Evolutionary conservation across 1,140 invertebrate genomes (phyloP), one percentile per base, ranked within the genome.

Genomic region (Schlechtendalia chinensis): DNA sequence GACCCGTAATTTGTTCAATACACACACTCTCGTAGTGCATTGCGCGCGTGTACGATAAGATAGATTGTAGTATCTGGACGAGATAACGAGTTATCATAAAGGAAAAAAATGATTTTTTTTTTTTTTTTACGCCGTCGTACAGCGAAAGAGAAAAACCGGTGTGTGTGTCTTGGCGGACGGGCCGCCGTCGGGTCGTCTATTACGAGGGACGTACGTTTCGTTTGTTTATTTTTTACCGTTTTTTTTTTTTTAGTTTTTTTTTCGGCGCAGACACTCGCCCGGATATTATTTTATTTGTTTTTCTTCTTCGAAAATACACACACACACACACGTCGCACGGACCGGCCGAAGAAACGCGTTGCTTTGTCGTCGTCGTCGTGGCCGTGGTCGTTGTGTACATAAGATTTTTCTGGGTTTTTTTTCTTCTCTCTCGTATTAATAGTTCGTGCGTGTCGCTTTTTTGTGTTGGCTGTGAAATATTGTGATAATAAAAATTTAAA

Each of bases 381-480:
- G n/a, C n/a, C n/a, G n/a, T n/a, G n/a, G n/a, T 22, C 32, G 12
- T 67, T n/a, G 63, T 65, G 65, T 67, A 67, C 32, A 65, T 22
- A 22, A 17, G 17, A 79, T 61, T n/a, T n/a, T n/a, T 47, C 56
- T 22, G 54, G 53, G 27, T 54, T 72, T 72, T 71, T 72, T 54
- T 56, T 56, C 12, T 29, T 72, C 17, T 72, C 54, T n/a, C n/a
- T n/a, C 17, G 29, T 59, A 22, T 58, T 50, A 50, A 22, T 75
- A 79, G 58, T 79, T 79, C 75, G 75, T 79, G 58, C 75, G 75
- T 79, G 75, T 79, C 54, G 75, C 75, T 79, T 79, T 75, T 63
- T 79, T 79, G 75, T 79, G 75, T 79, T 79, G 75, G 75, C 75
- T 79, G 75, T 79, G 75, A 79, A 61, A 63, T 63, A 79, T 79